Percentiles rank a stretch among this genome's conserved stretches.
Conservation (phyloP, 2,888 invertebrate species). For the Spatulosminthurus flaviceps region DNA sequence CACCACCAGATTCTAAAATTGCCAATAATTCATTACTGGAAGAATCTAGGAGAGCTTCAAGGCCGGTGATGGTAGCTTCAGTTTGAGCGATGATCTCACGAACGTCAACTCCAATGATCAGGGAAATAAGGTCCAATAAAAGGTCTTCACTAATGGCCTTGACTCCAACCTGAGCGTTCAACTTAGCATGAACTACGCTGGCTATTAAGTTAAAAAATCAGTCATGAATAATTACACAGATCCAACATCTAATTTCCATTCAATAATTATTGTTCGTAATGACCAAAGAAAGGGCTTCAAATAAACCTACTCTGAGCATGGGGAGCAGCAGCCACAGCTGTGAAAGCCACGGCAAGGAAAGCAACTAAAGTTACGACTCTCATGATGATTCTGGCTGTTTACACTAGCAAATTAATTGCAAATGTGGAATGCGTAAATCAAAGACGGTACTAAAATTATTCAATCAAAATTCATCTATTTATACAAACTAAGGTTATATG, state of each 20-base stretch:
- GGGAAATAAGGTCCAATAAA: background rate
- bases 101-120: slow-evolving; percentile 11
- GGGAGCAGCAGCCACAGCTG: background rate
- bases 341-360: slow-evolving; percentile 20
- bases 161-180: background rate
- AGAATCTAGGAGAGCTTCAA: background rate
- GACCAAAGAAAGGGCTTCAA: no score
- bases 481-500: background rate
- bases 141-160: slow-evolving; percentile 8
- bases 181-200: background rate
- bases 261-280: no score
- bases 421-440: background rate
- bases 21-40: background rate
- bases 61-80: background rate
- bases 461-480: background rate
- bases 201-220: background rate
- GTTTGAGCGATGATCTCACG: background rate
- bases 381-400: background rate
- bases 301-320: no score
- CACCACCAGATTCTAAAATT: background rate
- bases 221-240: no score
- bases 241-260: no score
- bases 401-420: slow-evolving; percentile 13
- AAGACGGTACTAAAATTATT: background rate
- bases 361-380: background rate